Percentiles rank a stretch among this genome's conserved stretches.
Evolutionary conservation across 2,113 vertebrate genomes (phyloP).

Genomic region (Anarhynchus alexandrinus): DNA sequence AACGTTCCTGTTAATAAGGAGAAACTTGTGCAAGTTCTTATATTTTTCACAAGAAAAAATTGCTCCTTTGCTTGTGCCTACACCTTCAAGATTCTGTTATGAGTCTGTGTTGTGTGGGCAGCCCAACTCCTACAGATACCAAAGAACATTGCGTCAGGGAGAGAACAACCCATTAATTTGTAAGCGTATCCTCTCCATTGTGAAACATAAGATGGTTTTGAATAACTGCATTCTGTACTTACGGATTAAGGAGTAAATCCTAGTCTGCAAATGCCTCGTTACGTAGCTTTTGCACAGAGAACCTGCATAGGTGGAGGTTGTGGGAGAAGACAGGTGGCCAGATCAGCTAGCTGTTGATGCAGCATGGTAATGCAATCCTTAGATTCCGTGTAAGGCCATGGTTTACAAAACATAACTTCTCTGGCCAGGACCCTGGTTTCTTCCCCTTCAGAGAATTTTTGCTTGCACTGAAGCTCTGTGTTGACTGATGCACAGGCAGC

Average conservation of each 20-base stretch:
- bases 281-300: background rate
- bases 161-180: slow-evolving; percentile 2
- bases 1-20: background rate
- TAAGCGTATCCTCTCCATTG: background rate
- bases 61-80: background rate
- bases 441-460: background rate
- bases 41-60: background rate
- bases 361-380: background rate
- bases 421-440: background rate
- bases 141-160: background rate
- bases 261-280: background rate
- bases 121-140: background rate
- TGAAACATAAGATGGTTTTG: background rate
- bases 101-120: slow-evolving; percentile 5
- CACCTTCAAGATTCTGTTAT: background rate
- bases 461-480: background rate
- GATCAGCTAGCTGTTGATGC: background rate
- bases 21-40: background rate
- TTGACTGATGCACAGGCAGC: background rate
- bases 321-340: background rate
- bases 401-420: background rate
- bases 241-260: background rate
- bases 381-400: background rate
- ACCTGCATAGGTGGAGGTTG: background rate
- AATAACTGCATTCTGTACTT: background rate